phyloP scores from a whole-genome alignment of 1,140 invertebrate genomes.

The Dryas iulia region DNA sequence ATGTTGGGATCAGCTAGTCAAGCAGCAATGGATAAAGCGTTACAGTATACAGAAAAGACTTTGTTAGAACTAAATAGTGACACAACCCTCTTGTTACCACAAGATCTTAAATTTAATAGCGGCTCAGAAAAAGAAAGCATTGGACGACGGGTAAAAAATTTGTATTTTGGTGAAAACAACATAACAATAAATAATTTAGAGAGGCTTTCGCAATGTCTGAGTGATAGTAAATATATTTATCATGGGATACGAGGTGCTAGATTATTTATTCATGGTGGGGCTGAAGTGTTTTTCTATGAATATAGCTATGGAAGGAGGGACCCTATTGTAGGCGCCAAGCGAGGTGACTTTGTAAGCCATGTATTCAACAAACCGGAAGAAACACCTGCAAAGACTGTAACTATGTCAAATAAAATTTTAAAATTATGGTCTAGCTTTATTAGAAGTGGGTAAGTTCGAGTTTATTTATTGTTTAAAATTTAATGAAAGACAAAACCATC shows the following conservation, averaged over 20 bases:
- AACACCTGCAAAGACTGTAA: conserved; percentile 16
- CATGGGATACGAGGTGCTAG: conserved; percentile 48
- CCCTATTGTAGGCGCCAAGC: conserved; percentile 36
- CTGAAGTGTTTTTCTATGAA: conserved; percentile 58
- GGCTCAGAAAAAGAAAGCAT: conserved; percentile 29
- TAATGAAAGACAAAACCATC: background rate
- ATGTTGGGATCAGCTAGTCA: conserved; percentile 55
- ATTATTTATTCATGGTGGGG: conserved; percentile 39
- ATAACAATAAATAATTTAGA: conserved; percentile 34
- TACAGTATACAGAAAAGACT: conserved; percentile 31
- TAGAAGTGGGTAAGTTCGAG: conserved; percentile 45
- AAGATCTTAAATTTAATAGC: conserved; percentile 48
- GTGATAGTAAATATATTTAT: conserved; percentile 50
- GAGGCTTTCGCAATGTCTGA: conserved; percentile 46
- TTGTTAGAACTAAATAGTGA: conserved; percentile 45
- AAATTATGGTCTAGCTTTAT: conserved; percentile 54
- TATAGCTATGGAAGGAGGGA: conserved; percentile 39
- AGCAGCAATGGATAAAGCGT: conserved; percentile 49
- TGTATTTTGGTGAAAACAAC: conserved; percentile 49
- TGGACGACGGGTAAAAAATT: conserved; percentile 34
- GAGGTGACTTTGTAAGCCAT: conserved; percentile 47
- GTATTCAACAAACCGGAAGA: conserved; percentile 43
- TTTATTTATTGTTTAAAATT: background rate
- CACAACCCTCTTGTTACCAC: conserved; percentile 41
- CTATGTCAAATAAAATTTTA: conserved; percentile 27